Conservation (phyloP, 2,113 vertebrate genomes). For the Indicator indicator region DNA sequence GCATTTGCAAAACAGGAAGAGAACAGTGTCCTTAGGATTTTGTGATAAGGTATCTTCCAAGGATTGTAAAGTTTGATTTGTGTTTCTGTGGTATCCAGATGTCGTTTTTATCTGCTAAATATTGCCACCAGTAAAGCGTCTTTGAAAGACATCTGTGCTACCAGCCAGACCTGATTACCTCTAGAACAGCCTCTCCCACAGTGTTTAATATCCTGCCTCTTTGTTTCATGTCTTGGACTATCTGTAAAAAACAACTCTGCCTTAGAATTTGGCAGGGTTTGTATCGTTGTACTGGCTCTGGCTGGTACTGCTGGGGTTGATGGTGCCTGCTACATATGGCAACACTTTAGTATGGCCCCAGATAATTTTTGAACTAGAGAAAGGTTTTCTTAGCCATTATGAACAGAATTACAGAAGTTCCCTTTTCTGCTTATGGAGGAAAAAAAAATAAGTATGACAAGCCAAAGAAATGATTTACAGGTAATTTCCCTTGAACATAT, state of each 20-base stretch:
- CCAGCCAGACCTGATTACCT: background rate
- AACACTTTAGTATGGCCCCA: background rate
- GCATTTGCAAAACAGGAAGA: background rate
- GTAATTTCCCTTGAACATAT: background rate
- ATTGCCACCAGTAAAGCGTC: background rate
- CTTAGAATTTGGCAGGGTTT: background rate
- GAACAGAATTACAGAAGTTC: background rate
- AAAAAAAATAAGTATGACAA: background rate
- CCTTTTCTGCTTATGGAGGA: background rate
- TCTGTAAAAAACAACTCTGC: background rate
- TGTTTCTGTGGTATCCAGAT: background rate
- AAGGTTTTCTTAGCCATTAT: background rate
- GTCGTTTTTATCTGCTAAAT: background rate
- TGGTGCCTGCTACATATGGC: background rate
- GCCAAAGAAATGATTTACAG: background rate
- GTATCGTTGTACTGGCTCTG: background rate
- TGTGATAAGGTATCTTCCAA: background rate
- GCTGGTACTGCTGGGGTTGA: background rate
- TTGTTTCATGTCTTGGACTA: background rate
- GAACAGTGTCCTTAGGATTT: background rate
- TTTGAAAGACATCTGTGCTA: background rate
- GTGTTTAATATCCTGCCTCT: background rate
- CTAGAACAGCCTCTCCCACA: background rate
- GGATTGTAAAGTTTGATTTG: background rate
- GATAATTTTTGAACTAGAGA: background rate